Base-by-base conservation (phyloP, 2,797 vertebrate species). In the Hydrolagus colliei region DNA sequence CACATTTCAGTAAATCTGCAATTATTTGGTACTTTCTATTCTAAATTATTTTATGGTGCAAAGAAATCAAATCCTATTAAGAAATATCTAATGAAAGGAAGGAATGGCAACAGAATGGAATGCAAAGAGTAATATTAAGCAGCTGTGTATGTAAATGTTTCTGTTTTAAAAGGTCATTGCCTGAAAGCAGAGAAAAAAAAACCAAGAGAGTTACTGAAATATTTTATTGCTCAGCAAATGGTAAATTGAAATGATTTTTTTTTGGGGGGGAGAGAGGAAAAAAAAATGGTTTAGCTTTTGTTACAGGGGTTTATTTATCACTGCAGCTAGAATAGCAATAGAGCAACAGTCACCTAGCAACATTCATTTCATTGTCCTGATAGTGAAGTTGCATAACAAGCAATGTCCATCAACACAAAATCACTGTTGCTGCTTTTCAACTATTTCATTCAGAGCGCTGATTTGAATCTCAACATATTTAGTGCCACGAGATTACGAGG, bases 261-360 rank as follows among this genome's bases (percentile, higher is more conserved):
- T 63, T 84, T n/a, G n/a, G 71, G 67, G 16, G 27, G 14, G 27
- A 27, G 27, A 27, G 27, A 27, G 27, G 27, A 27, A 27, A 62
- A 82, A 82, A 82, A 18, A 71, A 80, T 0, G 14, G n/a, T 80
- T 80, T 85, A 86, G 77, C 88, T 85, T 68, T 72, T 89, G 88
- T 89, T 89, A 4, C 72, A 90, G 88, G 86, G 68, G 87, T 89
- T 90, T 4, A 90, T 91, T 88, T 86, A 72, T 88, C 90, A 87
- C 90, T 87, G 27, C 91, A 89, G 87, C 89, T 89, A 89, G 91
- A 91, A 92, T 90, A 86, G 92, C 93, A 93, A 92, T 92, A 87
- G 88, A 5, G 96, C 93, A 95, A 94, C 95, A 14, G 93, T 96
- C 89, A 93, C 96, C 89, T 94, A 92, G 96, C 95, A 96, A 97